Evolutionary conservation across 2,888 invertebrate species (phyloP).

Genomic region (Lysandra coridon): DNA sequence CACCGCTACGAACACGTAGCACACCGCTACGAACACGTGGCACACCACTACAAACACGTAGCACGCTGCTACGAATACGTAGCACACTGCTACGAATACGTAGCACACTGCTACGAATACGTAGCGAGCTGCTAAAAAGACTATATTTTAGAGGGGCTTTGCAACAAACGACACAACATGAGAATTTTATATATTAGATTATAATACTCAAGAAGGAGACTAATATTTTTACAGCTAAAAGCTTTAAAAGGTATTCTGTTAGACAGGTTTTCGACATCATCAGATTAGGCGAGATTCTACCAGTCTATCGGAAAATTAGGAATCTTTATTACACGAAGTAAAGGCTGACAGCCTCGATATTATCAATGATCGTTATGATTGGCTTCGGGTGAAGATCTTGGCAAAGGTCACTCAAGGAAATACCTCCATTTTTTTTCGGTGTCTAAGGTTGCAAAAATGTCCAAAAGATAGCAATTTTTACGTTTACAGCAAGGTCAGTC

Average conservation of each 20-base stretch:
- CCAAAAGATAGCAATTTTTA: too few species aligned
- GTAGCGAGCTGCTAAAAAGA: neutral
- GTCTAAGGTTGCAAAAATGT: too few species aligned
- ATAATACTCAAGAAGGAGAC: neutral
- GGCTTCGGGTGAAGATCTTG: too few species aligned
- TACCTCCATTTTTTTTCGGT: too few species aligned
- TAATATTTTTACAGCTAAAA: neutral
- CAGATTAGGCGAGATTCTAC: neutral
- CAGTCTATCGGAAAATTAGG: neutral
- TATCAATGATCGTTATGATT: neutral
- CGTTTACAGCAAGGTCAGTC: too few species aligned
- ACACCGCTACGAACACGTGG: neutral
- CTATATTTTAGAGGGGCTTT: too few species aligned
- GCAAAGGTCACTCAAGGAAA: too few species aligned
- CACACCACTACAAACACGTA: too few species aligned
- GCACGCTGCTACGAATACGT: too few species aligned
- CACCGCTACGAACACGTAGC: neutral
- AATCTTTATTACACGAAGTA: neutral
- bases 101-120: neutral
- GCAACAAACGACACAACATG: neutral
- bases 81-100: too few species aligned
- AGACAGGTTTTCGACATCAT: neutral
- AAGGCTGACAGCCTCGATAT: neutral
- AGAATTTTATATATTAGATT: neutral
- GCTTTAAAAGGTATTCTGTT: neutral